These are phyloP conservation scores for Ceuthmochares aereus DNA, from an alignment of 2,113 vertebrate species.

Conservation along the genomic window DNA sequence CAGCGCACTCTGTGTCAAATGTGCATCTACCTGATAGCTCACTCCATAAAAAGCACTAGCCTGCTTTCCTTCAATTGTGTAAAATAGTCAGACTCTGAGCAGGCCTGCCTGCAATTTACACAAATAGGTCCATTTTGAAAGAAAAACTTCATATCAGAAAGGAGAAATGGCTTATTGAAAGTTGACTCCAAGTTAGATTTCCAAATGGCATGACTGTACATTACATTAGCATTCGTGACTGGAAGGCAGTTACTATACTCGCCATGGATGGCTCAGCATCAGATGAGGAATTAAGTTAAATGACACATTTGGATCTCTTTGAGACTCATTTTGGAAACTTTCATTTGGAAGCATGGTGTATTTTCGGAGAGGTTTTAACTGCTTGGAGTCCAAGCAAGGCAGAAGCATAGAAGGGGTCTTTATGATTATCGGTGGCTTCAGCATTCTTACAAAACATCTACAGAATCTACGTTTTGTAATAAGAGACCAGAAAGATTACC, in stretches of 20 bases:
- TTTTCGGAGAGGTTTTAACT: neutral
- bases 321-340: neutral
- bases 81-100: conserved; percentile 7
- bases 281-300: neutral
- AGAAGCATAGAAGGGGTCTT: neutral
- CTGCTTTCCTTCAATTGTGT: neutral
- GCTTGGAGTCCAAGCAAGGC: neutral
- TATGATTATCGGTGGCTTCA: neutral
- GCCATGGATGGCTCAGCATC: neutral
- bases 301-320: neutral
- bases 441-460: neutral
- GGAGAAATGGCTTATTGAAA: conserved; percentile 29
- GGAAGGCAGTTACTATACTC: neutral
- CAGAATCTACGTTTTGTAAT: neutral
- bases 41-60: conserved; percentile 59
- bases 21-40: conserved; percentile 57
- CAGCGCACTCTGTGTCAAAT: conserved; percentile 63
- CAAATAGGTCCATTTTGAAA: conserved; percentile 32
- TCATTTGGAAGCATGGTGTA: neutral
- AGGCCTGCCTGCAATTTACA: conserved; percentile 18
- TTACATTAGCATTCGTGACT: neutral
- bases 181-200: conserved; percentile 17
- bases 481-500: neutral
- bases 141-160: conserved; percentile 5
- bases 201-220: neutral